These are phyloP conservation scores for Mesembrinibis cayennensis DNA, from an alignment of 2,113 vertebrate genomes.

Conservation along the genomic window DNA sequence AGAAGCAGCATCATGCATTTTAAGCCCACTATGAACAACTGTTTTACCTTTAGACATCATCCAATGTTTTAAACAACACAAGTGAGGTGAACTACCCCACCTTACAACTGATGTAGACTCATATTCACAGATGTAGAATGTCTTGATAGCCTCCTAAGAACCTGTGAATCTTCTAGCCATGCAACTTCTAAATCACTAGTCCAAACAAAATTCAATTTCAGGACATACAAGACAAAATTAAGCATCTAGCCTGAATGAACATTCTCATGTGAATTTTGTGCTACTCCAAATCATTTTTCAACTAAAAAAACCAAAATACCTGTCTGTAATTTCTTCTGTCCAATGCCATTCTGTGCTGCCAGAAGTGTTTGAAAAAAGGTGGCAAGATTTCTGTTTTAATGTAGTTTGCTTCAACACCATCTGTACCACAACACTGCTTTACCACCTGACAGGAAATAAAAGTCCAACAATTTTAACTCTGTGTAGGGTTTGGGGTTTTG, in stretches of 20 bases:
- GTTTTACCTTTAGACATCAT: not conserved
- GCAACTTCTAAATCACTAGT: not conserved
- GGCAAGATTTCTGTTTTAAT: slow-evolving; percentile 99
- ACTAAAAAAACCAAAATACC: slow-evolving; percentile 60
- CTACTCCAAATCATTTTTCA: not conserved
- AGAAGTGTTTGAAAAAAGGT: slow-evolving; percentile 99
- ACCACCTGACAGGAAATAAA: slow-evolving; percentile 83
- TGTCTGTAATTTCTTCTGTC: slow-evolving; percentile 99
- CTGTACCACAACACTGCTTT: slow-evolving; percentile 97
- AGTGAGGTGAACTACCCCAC: not conserved
- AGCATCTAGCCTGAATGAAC: not conserved
- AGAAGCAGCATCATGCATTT: not conserved
- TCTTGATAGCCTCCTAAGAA: not conserved
- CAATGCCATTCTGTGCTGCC: slow-evolving; percentile 98
- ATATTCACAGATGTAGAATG: not conserved
- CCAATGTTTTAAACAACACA: not conserved
- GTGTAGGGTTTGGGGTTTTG: not conserved
- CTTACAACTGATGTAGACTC: not conserved
- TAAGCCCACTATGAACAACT: not conserved
- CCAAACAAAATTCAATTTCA: not conserved
- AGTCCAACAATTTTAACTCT: not conserved
- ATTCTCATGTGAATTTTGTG: not conserved
- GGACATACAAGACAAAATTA: not conserved
- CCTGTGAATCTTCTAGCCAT: not conserved
- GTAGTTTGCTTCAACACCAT: slow-evolving; percentile 98